Conservation (phyloP, 2,888 invertebrate genomes). For the Eristalinus sepulchralis region DNA sequence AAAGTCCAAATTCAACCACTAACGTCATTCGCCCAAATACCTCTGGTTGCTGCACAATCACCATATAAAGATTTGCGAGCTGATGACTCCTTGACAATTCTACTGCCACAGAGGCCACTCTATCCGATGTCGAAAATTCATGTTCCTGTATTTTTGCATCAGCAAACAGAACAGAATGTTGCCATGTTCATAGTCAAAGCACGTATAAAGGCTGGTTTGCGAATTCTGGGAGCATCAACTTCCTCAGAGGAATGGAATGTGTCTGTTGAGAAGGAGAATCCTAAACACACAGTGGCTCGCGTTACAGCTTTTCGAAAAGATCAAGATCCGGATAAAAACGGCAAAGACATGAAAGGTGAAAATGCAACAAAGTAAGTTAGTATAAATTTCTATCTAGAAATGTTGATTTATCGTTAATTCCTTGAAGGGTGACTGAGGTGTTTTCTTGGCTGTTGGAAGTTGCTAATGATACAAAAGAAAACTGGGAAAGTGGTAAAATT, state of each 20-base stretch:
- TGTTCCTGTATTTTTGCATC: conserved; percentile 93
- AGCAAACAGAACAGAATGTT: conserved; percentile 85
- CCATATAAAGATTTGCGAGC: conserved; percentile 92
- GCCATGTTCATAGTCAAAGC: conserved; percentile 94
- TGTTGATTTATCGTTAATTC: not conserved
- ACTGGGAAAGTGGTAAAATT: conserved; percentile 91
- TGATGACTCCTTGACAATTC: conserved; percentile 90
- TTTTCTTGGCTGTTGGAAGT: conserved; percentile 96
- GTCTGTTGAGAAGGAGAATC: conserved; percentile 89
- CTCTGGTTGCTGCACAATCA: conserved; percentile 88
- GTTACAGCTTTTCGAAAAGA: conserved; percentile 91
- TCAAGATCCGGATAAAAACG: conserved; percentile 77
- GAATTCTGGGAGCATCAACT: conserved; percentile 91
- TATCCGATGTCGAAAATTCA: conserved; percentile 95
- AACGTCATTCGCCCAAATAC: conserved; percentile 85
- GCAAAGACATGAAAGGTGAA: conserved; percentile 65
- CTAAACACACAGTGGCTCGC: conserved; percentile 92
- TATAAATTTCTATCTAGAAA: not conserved
- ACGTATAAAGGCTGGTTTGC: conserved; percentile 93
- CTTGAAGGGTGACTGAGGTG: conserved; percentile 87
- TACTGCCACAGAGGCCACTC: conserved; percentile 93
- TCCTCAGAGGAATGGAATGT: conserved; percentile 92
- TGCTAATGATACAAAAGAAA: conserved; percentile 88
- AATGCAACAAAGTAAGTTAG: conserved; percentile 51
- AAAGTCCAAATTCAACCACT: conserved; percentile 87